phyloP scores from a whole-genome alignment of 2,797 vertebrate species.

The Buceros bicornis region DNA sequence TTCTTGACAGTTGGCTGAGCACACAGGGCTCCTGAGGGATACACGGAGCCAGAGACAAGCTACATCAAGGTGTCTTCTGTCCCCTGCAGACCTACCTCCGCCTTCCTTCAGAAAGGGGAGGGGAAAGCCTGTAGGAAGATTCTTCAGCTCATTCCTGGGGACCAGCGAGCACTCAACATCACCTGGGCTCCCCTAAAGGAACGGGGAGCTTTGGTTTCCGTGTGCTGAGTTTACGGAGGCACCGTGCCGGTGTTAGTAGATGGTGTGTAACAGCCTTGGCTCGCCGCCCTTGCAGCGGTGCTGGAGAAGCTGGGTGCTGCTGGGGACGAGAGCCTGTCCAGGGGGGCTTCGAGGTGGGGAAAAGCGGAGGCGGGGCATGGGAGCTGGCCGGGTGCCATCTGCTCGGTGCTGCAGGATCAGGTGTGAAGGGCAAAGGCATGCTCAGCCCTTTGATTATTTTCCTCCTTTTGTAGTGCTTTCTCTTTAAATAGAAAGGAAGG shows the following conservation, averaged over 20 bases:
- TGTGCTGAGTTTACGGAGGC: neutral
- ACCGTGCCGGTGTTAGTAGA: fast-evolving
- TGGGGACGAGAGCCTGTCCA: neutral
- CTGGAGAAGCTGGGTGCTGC: neutral
- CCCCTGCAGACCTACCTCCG: neutral
- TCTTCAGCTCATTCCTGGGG: fast-evolving
- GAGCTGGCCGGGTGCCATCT: neutral
- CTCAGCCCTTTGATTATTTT: neutral
- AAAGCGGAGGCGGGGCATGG: fast-evolving
- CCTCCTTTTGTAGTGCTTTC: neutral
- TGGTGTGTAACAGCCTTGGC: neutral
- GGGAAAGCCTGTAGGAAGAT: fast-evolving
- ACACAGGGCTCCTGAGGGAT: neutral
- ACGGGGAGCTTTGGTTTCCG: fast-evolving
- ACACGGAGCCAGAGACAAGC: neutral
- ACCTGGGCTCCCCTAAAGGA: neutral
- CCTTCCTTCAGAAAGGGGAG: neutral
- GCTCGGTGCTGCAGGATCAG: neutral
- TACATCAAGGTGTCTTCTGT: neutral
- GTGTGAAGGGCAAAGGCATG: neutral
- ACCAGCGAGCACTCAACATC: fast-evolving
- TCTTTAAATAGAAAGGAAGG: neutral
- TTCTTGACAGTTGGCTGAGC: constrained; percentile 1
- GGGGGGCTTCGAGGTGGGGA: fast-evolving
- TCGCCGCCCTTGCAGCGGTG: fast-evolving